phyloP scores from a whole-genome alignment of 92 coral and sea anemone genomes.

The Palythoa grandis region DNA sequence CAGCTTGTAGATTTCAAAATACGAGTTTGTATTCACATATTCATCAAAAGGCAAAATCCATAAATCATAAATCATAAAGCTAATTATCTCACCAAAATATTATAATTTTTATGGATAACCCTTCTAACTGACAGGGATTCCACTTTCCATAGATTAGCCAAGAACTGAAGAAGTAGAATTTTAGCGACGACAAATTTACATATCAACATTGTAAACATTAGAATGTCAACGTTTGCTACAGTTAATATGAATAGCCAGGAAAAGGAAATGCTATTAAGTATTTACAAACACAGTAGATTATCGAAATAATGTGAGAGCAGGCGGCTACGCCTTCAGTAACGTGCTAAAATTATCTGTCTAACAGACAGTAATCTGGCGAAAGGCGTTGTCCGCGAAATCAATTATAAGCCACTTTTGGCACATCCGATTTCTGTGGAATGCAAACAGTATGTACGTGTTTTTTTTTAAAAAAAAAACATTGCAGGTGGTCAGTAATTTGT shows the following conservation, averaged over 20 bases:
- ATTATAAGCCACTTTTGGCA: neutral
- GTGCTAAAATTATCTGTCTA: neutral
- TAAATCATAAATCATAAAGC: too few relatives aligned
- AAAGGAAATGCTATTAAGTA: neutral
- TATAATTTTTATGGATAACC: too few relatives aligned
- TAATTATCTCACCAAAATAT: too few relatives aligned
- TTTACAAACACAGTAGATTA: neutral
- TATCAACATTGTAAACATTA: neutral
- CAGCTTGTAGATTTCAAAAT: too few relatives aligned
- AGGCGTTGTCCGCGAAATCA: constrained; percentile 2
- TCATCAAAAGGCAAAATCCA: too few relatives aligned
- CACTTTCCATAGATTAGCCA: too few relatives aligned
- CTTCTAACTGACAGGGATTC: too few relatives aligned
- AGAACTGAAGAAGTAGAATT: neutral
- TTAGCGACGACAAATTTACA: neutral
- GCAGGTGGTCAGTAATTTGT: neutral
- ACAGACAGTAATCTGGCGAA: neutral
- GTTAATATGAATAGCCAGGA: neutral
- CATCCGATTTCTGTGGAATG: neutral
- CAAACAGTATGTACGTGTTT: neutral
- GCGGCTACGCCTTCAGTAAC: neutral
- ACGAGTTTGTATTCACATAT: too few relatives aligned
- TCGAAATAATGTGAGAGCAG: neutral
- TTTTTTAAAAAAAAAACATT: neutral
- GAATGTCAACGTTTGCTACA: neutral